A percentile compares a stretch with the other conserved stretches of the same genome.
Evolutionary conservation across 2,113 vertebrate species (phyloP).

Genomic region (Bambusicola thoracicus): DNA sequence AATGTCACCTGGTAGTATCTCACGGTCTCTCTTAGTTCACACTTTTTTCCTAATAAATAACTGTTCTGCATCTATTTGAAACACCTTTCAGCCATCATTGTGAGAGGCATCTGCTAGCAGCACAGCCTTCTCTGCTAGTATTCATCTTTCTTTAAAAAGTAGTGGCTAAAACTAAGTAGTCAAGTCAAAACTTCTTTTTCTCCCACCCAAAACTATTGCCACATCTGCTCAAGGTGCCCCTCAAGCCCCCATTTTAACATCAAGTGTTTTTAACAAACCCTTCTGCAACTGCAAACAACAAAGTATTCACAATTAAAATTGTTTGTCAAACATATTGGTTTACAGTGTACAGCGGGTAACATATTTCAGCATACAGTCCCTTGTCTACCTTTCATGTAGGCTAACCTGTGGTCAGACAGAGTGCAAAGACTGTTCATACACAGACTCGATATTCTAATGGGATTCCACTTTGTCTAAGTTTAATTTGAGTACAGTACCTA

Average conservation of each 20-base stretch:
- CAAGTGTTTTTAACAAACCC: slow-evolving; percentile 28
- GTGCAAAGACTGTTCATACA: background rate
- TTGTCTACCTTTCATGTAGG: background rate
- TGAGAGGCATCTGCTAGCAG: background rate
- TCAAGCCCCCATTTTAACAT: background rate
- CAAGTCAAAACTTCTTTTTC: background rate
- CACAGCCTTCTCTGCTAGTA: background rate
- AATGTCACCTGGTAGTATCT: background rate
- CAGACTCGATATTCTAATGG: background rate
- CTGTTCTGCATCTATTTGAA: background rate
- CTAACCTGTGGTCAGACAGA: background rate
- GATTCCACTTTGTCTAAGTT: slow-evolving; percentile 20
- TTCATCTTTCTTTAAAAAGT: background rate
- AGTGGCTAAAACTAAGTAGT: background rate
- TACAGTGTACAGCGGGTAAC: background rate
- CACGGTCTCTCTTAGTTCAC: background rate
- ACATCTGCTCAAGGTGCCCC: background rate
- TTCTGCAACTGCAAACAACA: background rate
- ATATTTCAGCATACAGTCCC: background rate
- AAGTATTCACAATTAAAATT: background rate
- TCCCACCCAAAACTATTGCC: background rate
- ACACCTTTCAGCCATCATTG: background rate
- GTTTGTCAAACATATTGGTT: background rate
- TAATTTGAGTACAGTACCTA: slow-evolving; percentile 25
- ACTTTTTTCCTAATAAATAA: background rate